Base-by-base conservation (phyloP, 2,888 invertebrate genomes). In the Acronicta aceris region DNA sequence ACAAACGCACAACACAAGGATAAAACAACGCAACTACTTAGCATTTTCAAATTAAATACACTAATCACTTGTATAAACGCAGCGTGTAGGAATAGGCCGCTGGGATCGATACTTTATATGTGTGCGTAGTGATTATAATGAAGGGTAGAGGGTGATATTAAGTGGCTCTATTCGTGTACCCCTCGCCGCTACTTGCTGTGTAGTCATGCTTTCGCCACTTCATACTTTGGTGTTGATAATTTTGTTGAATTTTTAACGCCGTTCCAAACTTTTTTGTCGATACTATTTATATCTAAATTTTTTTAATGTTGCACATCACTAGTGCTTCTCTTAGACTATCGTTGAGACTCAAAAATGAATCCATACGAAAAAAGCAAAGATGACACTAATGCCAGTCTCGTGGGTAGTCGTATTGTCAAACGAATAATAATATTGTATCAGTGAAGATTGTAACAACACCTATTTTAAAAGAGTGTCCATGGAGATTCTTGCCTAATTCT, bases 41-140 rank as follows among this genome's bases (percentile, higher is more conserved):
- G 92, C 94, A 93, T 94, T 94, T 94, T 94, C 94, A 93, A 94
- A 94, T 94, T 93, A 94, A 94, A 93, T 93, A 94, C 94, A 94
- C 94, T 94, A 94, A 94, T 94, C 93, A 94, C 93, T 91, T 90
- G 91, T 92, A 91, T 92, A 92, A 91, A 90, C 90, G 89, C 84
- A 81, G 64, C 65, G 89, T 87, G 84, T 90, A 87, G 83, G 84
- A 82, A 93, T 83, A 89, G 82, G 78, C 69, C 63, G 74, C 61
- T 57, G 59, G 83, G 93, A 92, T 93, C 94, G 93, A 93, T 93
- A 93, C 71, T 89, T 84, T 85, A 82, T 85, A 66, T 91, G 92
- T 94, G 91, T 89, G 93, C 74, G 92, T 87, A 84, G 86, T 92
- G 90, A 92, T 94, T 94, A 94, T 94, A 94, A 94, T 93, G 90